These are phyloP conservation scores for Diadema setosum DNA, from an alignment of 35 echinoderm and acorn worm genomes.

Conservation along the genomic window DNA sequence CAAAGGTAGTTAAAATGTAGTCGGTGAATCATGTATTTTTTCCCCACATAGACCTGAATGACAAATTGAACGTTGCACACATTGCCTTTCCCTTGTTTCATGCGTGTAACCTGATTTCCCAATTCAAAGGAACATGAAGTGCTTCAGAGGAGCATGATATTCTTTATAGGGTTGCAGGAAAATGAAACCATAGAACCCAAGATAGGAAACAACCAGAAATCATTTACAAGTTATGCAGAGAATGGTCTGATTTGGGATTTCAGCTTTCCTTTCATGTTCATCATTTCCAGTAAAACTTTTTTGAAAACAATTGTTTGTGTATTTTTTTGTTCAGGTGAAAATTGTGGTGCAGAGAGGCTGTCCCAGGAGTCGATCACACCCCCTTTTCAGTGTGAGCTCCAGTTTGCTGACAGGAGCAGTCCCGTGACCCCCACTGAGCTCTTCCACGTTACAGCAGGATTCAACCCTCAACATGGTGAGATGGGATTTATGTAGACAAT, in stretches of 20 bases:
- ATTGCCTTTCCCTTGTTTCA: too few species aligned
- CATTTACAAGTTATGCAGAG: too few species aligned
- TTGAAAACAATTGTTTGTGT: not conserved
- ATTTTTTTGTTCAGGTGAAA: slow-evolving; percentile 11
- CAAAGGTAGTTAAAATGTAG: too few species aligned
- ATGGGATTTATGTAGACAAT: too few species aligned
- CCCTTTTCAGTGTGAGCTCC: slow-evolving; percentile 27
- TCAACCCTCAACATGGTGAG: not conserved
- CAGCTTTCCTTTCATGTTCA: not conserved
- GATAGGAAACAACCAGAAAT: too few species aligned
- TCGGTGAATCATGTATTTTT: too few species aligned
- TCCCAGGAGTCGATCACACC: not conserved
- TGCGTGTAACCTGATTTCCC: too few species aligned
- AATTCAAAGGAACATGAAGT: too few species aligned
- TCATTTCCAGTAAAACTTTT: not conserved
- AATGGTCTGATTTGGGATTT: not conserved
- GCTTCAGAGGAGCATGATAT: too few species aligned
- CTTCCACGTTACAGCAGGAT: slow-evolving; percentile 46
- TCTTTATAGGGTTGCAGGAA: too few species aligned
- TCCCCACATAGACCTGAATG: too few species aligned
- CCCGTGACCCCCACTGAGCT: slow-evolving; percentile 22
- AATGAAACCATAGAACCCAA: not conserved
- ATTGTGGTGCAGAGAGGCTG: not conserved
- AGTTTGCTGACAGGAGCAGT: not conserved
- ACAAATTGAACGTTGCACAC: too few species aligned